Conservation (phyloP, 2,113 vertebrate species). For the Neomonachus schauinslandi region DNA sequence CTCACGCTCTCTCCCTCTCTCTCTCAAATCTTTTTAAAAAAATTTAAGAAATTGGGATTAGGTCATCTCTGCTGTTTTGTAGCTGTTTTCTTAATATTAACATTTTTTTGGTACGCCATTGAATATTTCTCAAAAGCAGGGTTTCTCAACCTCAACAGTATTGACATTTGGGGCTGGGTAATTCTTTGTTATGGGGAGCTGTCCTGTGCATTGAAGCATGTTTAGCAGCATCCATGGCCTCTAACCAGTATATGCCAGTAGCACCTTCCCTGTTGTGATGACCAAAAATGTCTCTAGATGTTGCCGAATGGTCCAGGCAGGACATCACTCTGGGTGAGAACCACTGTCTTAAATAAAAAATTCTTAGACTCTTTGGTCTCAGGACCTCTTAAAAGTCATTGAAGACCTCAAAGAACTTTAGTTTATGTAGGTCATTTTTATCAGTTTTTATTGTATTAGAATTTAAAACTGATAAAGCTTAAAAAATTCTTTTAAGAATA, state of each 20-base stretch:
- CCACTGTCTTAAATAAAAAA: background rate
- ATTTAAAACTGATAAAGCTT: conserved; percentile 33
- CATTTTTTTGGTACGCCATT: conserved; percentile 11
- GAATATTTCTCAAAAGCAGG: conserved; percentile 1
- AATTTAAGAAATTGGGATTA: background rate
- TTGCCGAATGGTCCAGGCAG: background rate
- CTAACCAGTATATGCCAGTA: background rate
- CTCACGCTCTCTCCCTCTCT: background rate
- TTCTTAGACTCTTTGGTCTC: background rate
- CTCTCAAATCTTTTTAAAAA: background rate
- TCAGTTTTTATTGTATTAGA: conserved; percentile 26
- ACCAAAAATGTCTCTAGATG: background rate
- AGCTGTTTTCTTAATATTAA: conserved; percentile 29
- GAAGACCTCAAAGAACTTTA: background rate
- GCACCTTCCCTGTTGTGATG: background rate
- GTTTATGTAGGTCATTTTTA: background rate
- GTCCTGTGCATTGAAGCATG: background rate
- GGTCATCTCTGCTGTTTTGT: background rate
- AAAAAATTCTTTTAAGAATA: background rate
- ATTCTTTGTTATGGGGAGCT: background rate
- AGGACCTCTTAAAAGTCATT: background rate
- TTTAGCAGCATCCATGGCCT: background rate
- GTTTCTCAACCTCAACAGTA: background rate
- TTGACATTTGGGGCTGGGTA: background rate
- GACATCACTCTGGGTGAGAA: background rate